phyloP scores from a whole-genome alignment of 2,888 invertebrate genomes.

The Drosophila anomelani region DNA sequence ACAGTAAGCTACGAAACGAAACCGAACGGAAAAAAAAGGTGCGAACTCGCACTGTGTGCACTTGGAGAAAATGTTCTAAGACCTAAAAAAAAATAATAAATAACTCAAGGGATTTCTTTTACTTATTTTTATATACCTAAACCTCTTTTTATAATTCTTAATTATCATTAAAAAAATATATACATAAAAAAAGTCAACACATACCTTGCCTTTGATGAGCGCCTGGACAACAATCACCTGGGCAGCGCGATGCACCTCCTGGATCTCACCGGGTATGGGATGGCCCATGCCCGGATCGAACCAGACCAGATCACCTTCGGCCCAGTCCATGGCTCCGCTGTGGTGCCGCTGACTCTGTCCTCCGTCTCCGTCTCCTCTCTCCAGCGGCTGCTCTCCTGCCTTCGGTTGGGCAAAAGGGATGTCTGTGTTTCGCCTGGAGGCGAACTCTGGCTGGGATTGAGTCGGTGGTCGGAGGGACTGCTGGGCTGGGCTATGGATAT shows the following conservation, averaged over 20 bases:
- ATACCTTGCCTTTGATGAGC: slow-evolving; percentile 93
- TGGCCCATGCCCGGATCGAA: slow-evolving; percentile 96
- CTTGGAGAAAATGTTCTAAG: slow-evolving; percentile 14
- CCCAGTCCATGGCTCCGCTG: slow-evolving; percentile 86
- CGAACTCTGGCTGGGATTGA: background rate
- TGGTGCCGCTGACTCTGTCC: slow-evolving; percentile 1
- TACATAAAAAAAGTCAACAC: slow-evolving; percentile 36
- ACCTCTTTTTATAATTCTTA: background rate
- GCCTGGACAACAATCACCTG: slow-evolving; percentile 96
- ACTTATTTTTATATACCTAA: background rate
- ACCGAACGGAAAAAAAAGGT: slow-evolving; percentile 25
- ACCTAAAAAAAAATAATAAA: background rate
- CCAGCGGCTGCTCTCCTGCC: background rate
- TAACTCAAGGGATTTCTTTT: too few species aligned
- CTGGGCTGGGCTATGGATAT: slow-evolving; percentile 9
- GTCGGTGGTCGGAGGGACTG: background rate
- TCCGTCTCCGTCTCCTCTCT: background rate
- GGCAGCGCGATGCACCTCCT: slow-evolving; percentile 95
- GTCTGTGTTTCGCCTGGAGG: slow-evolving; percentile 2
- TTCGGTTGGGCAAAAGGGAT: slow-evolving; percentile 1
- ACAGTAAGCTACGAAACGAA: slow-evolving; percentile 34
- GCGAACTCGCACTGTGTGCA: slow-evolving; percentile 24
- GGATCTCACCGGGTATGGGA: slow-evolving; percentile 95
- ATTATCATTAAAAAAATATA: background rate
- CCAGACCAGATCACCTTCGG: slow-evolving; percentile 95